phyloP scores from a whole-genome alignment of 2,888 invertebrate species.

The Thymelicus sylvestris region DNA sequence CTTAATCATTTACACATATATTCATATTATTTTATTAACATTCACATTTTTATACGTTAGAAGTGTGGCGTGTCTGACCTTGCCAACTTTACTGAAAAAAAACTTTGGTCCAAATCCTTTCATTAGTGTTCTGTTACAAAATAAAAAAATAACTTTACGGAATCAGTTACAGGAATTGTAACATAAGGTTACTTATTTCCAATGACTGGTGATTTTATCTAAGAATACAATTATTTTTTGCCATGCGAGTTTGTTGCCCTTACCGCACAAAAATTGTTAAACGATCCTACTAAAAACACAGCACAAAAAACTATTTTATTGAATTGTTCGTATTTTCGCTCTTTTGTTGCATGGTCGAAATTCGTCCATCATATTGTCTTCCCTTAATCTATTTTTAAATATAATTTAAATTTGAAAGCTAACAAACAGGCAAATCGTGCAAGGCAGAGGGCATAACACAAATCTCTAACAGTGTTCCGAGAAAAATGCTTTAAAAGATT shows the following conservation, averaged over 20 bases:
- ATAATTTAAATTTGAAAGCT: too few species aligned
- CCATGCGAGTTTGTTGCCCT: background rate
- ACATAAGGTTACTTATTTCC: background rate
- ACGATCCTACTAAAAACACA: background rate
- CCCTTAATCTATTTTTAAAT: too few species aligned
- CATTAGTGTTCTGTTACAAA: background rate
- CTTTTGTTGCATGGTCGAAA: too few species aligned
- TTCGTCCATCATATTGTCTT: too few species aligned
- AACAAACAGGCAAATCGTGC: too few species aligned
- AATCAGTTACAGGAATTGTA: background rate
- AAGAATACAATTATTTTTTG: too few species aligned
- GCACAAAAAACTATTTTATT: too few species aligned
- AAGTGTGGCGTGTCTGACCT: background rate
- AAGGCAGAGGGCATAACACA: too few species aligned
- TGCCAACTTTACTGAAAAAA: constrained; percentile 6
- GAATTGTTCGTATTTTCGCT: too few species aligned
- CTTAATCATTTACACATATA: constrained; percentile 16
- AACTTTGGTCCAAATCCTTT: constrained; percentile 2
- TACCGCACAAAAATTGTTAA: background rate
- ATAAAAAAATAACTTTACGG: background rate
- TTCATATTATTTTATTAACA: constrained; percentile 17
- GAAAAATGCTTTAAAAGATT: too few species aligned
- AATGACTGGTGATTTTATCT: too few species aligned
- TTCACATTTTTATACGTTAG: constrained; percentile 18
- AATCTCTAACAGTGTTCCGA: too few species aligned